phyloP scores from a whole-genome alignment of 2,113 vertebrate genomes.

The Cebidichthys violaceus region DNA sequence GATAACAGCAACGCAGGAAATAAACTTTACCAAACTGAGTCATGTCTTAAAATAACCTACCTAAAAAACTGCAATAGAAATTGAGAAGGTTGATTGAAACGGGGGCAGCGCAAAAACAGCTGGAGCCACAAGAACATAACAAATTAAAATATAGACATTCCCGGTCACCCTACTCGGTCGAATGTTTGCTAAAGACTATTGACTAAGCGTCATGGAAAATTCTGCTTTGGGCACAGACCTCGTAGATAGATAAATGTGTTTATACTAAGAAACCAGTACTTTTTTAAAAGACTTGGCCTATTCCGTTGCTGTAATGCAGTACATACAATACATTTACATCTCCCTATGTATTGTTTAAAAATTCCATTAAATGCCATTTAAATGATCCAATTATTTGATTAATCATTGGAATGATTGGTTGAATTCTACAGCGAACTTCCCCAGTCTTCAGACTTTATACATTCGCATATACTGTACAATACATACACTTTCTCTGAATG shows the following conservation, averaged over 20 bases:
- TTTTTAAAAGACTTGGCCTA: not conserved
- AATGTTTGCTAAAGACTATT: not conserved
- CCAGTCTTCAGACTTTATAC: not conserved
- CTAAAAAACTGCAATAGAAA: not conserved
- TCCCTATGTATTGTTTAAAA: not conserved
- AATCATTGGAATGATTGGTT: not conserved
- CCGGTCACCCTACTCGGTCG: not conserved
- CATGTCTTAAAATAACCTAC: not conserved
- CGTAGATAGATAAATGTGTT: not conserved
- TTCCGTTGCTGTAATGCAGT: not conserved
- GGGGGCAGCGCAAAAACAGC: not conserved
- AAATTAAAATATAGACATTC: not conserved
- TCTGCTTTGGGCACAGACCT: not conserved
- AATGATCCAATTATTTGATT: not conserved
- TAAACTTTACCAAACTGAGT: too few species aligned
- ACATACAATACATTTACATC: not conserved
- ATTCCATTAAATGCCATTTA: not conserved
- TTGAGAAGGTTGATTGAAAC: not conserved
- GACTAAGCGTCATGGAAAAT: not conserved
- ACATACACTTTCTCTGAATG: conserved; percentile 10
- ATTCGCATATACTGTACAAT: not conserved
- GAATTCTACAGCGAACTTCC: not conserved
- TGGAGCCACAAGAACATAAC: not conserved
- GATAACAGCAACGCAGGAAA: not conserved
- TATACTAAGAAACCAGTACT: not conserved